Conservation (phyloP, 1,140 invertebrate species). For the Apis florea region DNA sequence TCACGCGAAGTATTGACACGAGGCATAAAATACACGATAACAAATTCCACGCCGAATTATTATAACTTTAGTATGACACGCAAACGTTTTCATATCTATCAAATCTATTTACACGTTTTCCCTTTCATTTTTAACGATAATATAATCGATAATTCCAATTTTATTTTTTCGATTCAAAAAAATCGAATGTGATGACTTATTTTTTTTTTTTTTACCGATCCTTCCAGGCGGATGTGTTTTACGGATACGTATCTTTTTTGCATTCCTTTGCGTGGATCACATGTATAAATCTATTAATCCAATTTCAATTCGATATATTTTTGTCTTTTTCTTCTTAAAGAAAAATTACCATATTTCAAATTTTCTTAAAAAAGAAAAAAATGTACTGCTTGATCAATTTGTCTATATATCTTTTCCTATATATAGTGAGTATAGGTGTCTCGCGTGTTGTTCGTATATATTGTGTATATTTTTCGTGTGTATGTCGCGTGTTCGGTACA, state of each 20-base stretch:
- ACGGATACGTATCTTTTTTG: neutral
- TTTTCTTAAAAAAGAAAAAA: neutral
- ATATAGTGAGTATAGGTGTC: neutral
- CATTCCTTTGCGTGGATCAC: neutral
- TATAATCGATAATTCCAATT: neutral
- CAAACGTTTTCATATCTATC: constrained; percentile 22
- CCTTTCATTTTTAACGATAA: neutral
- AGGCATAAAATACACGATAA: constrained; percentile 18
- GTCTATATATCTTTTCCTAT: neutral
- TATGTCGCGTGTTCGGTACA: constrained; percentile 43
- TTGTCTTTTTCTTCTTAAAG: too few relatives aligned
- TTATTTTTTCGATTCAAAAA: neutral
- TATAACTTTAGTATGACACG: constrained; percentile 4
- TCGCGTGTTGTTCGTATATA: constrained; percentile 36
- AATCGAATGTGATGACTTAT: neutral
- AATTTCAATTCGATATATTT: neutral
- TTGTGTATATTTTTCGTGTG: constrained; percentile 37
- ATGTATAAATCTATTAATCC: neutral
- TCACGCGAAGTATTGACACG: constrained; percentile 34
- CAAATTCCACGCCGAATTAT: constrained; percentile 33
- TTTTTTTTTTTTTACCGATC: neutral
- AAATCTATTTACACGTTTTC: constrained; percentile 69
- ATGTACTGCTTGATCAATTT: neutral
- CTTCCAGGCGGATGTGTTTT: neutral
- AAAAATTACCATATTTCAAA: neutral